These are phyloP conservation scores for Amorpha juglandis DNA, from an alignment of 2,888 invertebrate species.

Conservation along the genomic window DNA sequence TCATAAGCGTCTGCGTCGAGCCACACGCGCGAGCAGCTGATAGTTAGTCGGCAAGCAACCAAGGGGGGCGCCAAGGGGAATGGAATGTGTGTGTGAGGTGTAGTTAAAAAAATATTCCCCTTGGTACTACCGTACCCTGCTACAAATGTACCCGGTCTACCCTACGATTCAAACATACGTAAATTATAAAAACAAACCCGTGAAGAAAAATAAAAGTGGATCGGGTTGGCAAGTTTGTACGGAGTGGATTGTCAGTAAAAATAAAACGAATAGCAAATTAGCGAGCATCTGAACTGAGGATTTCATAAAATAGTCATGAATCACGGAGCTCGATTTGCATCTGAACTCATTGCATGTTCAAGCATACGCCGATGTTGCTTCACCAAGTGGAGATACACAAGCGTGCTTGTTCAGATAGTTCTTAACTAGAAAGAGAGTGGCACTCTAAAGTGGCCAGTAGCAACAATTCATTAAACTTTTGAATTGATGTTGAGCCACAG, in stretches of 20 bases:
- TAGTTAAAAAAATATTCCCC: too few species aligned
- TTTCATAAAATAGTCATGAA: slow-evolving; percentile 22
- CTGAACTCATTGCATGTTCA: slow-evolving; percentile 7
- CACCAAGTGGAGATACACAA: background rate
- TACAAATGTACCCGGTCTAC: too few species aligned
- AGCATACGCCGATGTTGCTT: slow-evolving; percentile 9
- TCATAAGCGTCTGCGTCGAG: too few species aligned
- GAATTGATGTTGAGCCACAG: slow-evolving; percentile 23
- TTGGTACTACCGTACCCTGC: too few species aligned
- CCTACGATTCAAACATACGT: background rate
- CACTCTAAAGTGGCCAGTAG: slow-evolving; percentile 27
- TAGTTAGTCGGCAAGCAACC: too few species aligned
- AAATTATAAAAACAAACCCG: slow-evolving; percentile 5
- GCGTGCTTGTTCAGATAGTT: background rate
- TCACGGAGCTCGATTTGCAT: slow-evolving; percentile 9
- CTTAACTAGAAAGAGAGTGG: slow-evolving; percentile 24
- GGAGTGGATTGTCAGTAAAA: slow-evolving; percentile 9
- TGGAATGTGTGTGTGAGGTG: too few species aligned
- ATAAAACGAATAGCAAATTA: slow-evolving; percentile 11
- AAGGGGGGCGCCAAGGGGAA: too few species aligned
- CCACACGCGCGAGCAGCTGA: too few species aligned
- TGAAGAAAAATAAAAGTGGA: slow-evolving; percentile 3
- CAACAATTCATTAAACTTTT: slow-evolving; percentile 27
- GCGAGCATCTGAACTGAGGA: slow-evolving; percentile 15
- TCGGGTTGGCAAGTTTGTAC: slow-evolving; percentile 9